phyloP scores from a whole-genome alignment of 2,888 invertebrate species.

The Apotomis turbidana region DNA sequence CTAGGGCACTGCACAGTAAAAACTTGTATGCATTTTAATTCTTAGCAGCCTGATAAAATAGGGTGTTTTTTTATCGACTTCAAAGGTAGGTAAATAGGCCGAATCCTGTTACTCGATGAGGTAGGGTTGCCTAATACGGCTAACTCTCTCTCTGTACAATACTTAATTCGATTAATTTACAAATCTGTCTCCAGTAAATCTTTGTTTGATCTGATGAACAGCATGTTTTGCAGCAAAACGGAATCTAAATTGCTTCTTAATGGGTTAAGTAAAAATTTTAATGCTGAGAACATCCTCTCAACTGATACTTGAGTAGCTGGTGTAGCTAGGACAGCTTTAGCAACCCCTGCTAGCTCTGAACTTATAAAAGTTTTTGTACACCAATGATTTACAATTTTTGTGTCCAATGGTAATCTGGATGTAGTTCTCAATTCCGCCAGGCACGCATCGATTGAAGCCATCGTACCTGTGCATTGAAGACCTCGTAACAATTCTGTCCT shows the following conservation, averaged over 20 bases:
- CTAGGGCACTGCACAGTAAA: not conserved
- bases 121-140: conserved; percentile 3
- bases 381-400: conserved; percentile 18
- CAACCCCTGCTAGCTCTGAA: conserved; percentile 10
- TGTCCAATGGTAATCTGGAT: conserved; percentile 12
- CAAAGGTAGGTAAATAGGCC: not conserved
- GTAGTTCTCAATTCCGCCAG: not conserved
- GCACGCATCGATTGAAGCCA: not conserved
- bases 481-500: conserved; percentile 9
- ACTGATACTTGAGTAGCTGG: conserved; percentile 14
- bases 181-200: conserved; percentile 9
- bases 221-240: conserved; percentile 10
- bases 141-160: not conserved
- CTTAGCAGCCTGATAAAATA: not conserved
- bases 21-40: conserved; percentile 3
- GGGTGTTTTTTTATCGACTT: too few relatives aligned
- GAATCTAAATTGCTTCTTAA: conserved; percentile 15
- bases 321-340: not conserved
- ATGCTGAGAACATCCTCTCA: conserved; percentile 13
- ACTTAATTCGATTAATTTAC: not conserved
- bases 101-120: conserved; percentile 2
- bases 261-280: conserved; percentile 15
- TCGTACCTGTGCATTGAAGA: not conserved
- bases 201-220: conserved; percentile 19
- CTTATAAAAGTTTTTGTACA: not conserved